phyloP scores from a whole-genome alignment of 2,797 vertebrate species.

The Silurus lanzhouensis region DNA sequence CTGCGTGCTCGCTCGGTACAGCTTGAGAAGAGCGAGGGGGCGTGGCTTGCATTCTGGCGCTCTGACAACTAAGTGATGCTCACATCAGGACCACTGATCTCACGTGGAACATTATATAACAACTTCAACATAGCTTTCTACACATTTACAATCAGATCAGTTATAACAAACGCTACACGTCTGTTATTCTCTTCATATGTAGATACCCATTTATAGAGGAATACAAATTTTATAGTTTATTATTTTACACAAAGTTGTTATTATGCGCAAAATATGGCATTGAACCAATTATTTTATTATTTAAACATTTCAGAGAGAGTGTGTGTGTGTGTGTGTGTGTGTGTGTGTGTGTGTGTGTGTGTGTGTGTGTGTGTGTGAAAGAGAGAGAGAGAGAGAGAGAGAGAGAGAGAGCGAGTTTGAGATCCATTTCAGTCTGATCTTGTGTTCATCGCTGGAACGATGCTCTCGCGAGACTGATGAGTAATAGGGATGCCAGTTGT shows the following conservation, averaged over 20 bases:
- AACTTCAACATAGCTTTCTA: background rate
- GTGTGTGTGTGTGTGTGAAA: no score
- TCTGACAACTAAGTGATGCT: conserved; percentile 32
- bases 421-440: background rate
- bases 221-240: background rate
- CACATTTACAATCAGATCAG: background rate
- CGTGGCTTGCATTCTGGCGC: conserved; percentile 30
- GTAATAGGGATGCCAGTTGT: background rate
- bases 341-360: no score
- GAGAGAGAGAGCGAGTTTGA: background rate
- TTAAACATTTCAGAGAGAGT: background rate
- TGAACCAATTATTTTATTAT: background rate
- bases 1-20: conserved; percentile 46
- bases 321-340: no score
- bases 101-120: background rate
- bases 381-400: background rate
- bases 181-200: background rate
- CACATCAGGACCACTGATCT: conserved; percentile 50
- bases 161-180: background rate
- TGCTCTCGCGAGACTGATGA: conserved; percentile 30
- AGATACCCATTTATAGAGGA: background rate
- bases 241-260: no score
- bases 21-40: conserved; percentile 45
- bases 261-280: background rate
- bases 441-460: background rate